Base-by-base conservation (phyloP, 1,140 invertebrate genomes). In the Drosophila pruinosa region DNA sequence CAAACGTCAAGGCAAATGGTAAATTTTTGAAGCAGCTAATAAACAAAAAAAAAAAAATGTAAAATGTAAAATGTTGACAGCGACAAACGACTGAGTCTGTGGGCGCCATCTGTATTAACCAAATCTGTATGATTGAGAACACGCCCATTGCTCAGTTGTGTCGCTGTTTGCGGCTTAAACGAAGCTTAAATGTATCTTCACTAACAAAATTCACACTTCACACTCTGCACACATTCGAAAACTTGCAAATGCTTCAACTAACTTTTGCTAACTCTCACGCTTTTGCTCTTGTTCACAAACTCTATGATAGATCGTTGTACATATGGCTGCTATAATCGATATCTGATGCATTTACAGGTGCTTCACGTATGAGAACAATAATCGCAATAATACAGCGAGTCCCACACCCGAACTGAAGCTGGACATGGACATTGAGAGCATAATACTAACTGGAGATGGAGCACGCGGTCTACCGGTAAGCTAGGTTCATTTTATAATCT, bases 1-100 rank as follows among this genome's bases (percentile, higher is more conserved):
- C 91, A 95, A 95, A 93, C 95, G 95, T 93, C 94, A 94, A 93
- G 95, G 95, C 93, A 95, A 95, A 92, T 95, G 95, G 95, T 90
- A 83, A 91, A 90, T 88, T 78, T 80, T 72, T 67, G 72, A 86
- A 88, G 67, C 78, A 88, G 82, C 82, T 88, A 78, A 78, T 86
- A 89, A 78, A 45, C 59, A 81, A 34, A 34, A n/a, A 4, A 12
- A 34, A 7, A 34, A n/a, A n/a, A n/a, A n/a, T n/a, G n/a, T n/a
- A n/a, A n/a, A n/a, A n/a, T n/a, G n/a, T n/a, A n/a, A n/a, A 54
- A 62, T 61, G 61, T 17, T 38, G 24, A 38, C 2, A 36, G 64
- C 63, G 31, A 41, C 17, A 31, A 59, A 3, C 31, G 31, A 12
- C 31, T 34, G 31, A 4, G 31, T 34, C n/a, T 4, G 12, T 34